Evolutionary conservation across 92 coral and sea anemone genomes (phyloP), one percentile per base, ranked within the genome.

Genomic region (Bergia puertoricense): DNA sequence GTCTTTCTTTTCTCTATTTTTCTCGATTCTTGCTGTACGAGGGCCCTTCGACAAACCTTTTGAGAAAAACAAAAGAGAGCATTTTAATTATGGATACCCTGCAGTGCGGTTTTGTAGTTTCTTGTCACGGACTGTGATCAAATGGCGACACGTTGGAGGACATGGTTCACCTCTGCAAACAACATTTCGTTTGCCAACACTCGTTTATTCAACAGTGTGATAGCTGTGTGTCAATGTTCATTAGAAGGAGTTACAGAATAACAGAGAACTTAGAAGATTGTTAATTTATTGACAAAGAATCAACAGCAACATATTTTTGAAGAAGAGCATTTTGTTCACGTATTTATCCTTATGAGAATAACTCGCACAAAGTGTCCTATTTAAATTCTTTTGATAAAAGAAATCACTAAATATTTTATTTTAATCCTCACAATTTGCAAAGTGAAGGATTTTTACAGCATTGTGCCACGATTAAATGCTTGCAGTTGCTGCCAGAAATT

Each of bases 51-150:
- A 71, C 22, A 7, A 46, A 66, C 45, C 77, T 44, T 69, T 56
- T 84, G 78, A 72, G 75, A 68, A 36, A 44, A 56, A 84, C 79
- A 84, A 84, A 68, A 44, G 79, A 45, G 42, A 69, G 39, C 66
- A 72, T 46, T 30, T 71, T 84, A 71, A 69, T 84, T 71, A 71
- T 50, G 41, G 79, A 84, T 45, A 38, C 77, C 87, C 78, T 69
- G 62, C 76, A n/a, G 86, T 13, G 78, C 11, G 41, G 22, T 84
- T 83, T 41, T 83, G 54, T 67, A 43, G 2, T 36, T 65, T 45
- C 36, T 69, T 44, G 40, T 71, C 44, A 13, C 16, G 8, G 30
- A 8, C 5, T 16, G 30, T 43, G 45, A 71, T 80, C 73, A 71
- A 84, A 11, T 46, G 87, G 50, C n/a, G 30, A 84, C 87, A 72